A percentile compares a stretch with the other conserved stretches of the same genome.
Evolutionary conservation across 2,888 invertebrate genomes (phyloP).

Genomic region (Nomada fabriciana): DNA sequence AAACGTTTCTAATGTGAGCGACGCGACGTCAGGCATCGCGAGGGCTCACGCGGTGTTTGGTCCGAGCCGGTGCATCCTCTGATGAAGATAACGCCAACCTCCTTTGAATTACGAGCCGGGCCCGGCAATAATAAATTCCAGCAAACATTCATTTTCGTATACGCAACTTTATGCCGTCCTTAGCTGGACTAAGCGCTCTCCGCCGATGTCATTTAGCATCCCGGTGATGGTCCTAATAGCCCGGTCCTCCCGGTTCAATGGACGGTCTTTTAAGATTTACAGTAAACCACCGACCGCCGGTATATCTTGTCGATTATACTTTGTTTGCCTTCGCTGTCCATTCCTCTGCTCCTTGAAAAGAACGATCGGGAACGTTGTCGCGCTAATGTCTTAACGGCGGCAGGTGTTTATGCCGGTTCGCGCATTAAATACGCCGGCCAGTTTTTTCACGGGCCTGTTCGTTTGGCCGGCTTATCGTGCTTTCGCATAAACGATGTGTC

Average conservation of each 20-base stretch:
- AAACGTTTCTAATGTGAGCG: slow-evolving; percentile 70
- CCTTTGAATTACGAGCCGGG: slow-evolving; percentile 83
- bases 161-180: slow-evolving; percentile 84
- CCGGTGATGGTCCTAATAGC: slow-evolving; percentile 83
- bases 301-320: slow-evolving; percentile 65
- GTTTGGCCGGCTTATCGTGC: background rate
- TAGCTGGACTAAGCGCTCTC: slow-evolving; percentile 82
- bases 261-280: slow-evolving; percentile 70
- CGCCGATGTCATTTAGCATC: slow-evolving; percentile 83
- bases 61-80: slow-evolving; percentile 74
- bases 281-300: slow-evolving; percentile 57
- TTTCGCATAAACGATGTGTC: background rate
- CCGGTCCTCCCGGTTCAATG: slow-evolving; percentile 72
- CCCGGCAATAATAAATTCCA: slow-evolving; percentile 84
- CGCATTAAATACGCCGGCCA: slow-evolving; percentile 5
- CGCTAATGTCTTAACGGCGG: slow-evolving; percentile 29
- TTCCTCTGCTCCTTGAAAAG: slow-evolving; percentile 12
- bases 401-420: slow-evolving; percentile 37
- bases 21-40: slow-evolving; percentile 65
- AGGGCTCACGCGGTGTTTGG: slow-evolving; percentile 76
- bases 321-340: slow-evolving; percentile 45
- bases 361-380: background rate
- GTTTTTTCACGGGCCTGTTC: slow-evolving; percentile 10
- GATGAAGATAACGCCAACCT: slow-evolving; percentile 84
- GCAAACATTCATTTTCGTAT: slow-evolving; percentile 84